These are phyloP conservation scores for Beroe ovata DNA, from an alignment of 37 sponge, comb jelly and placozoan genomes.

Conservation along the genomic window DNA sequence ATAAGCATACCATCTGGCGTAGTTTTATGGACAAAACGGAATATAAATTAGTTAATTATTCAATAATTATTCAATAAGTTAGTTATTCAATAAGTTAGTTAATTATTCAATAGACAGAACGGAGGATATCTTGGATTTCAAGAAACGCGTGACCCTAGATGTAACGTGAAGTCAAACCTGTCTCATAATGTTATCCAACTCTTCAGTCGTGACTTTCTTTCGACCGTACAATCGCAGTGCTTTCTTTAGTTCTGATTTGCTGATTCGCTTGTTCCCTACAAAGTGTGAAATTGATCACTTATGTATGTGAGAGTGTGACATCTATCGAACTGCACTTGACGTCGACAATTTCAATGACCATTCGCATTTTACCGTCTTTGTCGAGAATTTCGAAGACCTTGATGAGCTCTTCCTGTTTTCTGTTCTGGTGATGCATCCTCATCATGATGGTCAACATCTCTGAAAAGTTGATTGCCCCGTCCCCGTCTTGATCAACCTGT, in stretches of 20 bases:
- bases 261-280: slow-evolving; percentile 57
- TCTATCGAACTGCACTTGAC: too few species aligned
- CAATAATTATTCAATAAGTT: too few species aligned
- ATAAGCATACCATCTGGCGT: too few species aligned
- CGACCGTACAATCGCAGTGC: slow-evolving; percentile 21
- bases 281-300: too few species aligned
- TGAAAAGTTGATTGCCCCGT: slow-evolving; percentile 61
- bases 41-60: too few species aligned
- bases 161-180: slow-evolving; percentile 4
- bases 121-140: too few species aligned
- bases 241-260: slow-evolving; percentile 50
- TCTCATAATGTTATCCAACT: slow-evolving; percentile 40
- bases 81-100: too few species aligned
- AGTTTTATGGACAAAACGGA: too few species aligned
- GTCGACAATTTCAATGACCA: too few species aligned
- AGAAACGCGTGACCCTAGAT: too few species aligned
- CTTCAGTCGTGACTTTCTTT: slow-evolving; percentile 20
- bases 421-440: slow-evolving; percentile 37
- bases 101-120: too few species aligned
- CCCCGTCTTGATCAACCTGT: slow-evolving; percentile 64
- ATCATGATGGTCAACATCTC: slow-evolving; percentile 63
- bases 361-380: slow-evolving; percentile 12
- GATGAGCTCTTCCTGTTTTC: neutral
- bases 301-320: too few species aligned
- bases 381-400: slow-evolving; percentile 59